Base-by-base conservation (phyloP, 2,113 vertebrate species). In the Cygnus atratus region DNA sequence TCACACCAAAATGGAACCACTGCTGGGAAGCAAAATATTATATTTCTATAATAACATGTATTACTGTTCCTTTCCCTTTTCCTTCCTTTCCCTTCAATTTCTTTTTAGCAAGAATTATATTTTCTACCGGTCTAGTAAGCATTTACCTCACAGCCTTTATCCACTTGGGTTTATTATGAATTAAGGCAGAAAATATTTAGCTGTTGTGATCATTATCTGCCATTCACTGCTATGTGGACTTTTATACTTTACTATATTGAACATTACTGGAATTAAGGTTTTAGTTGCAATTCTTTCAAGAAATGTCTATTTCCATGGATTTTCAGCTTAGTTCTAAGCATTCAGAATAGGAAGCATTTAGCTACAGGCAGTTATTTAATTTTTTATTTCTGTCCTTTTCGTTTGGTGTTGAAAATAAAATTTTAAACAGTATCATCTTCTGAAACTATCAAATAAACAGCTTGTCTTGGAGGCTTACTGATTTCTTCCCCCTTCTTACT, bases 351-450 rank as follows among this genome's bases (percentile, higher is more conserved):
- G 70, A 96, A 79, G 43, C 25, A 73, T 89, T 87, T 93, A 75
- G 77, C 84, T 94, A 31, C 43, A 87, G 92, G 84, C 66, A 46
- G 19, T 63, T 62, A 70, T 22, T 95, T 73, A 81, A 61, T 58
- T 87, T 94, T 93, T 96, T 82, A 84, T 88, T 93, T 81, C 29
- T 68, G 76, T 62, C 44, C 19, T 87, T 85, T 95, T 83, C 14
- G 24, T 92, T 87, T 83, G 84, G 44, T 89, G 62, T 82, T 3
- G 15, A 85, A 94, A 87, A 82, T 87, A 82, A 81, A 88, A 46
- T 48, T 87, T 72, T 86, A 75, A 88, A 63, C 31, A 68, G 54
- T 66, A 75, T 67, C 19, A 70, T 79, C 70, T 82, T 77, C 79
- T 54, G 57, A 87, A 93, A 41, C 58, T 59, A 31, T 79, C 73